Evolutionary conservation across 2,888 invertebrate genomes (phyloP), one percentile per base, ranked within the genome.

Genomic region (Clanis bilineata): DNA sequence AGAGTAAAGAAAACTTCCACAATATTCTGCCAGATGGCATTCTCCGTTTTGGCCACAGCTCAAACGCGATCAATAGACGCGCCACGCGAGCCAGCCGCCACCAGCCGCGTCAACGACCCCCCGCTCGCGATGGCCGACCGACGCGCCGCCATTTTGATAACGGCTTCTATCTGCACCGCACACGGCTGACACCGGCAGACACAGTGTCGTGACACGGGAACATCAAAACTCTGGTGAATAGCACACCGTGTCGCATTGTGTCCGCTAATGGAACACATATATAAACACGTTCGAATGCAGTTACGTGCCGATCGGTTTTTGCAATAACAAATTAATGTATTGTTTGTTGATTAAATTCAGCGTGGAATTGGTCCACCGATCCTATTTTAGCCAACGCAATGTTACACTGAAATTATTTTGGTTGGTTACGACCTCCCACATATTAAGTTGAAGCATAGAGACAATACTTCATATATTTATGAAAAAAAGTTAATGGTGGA

Each of bases 61-160:
- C 47, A 58, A 60, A 60, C 61, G 60, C 69, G 78, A 85, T 85
- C 84, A 72, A 86, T 86, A 80, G 66, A 65, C 64, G 63, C 72
- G 74, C 68, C 66, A 65, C 67, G 71, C 73, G 73, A 80, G 74
- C 73, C 80, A 75, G 76, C 73, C 71, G 68, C 89, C 79, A 74
- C 73, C 80, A 75, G 76, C 73, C 71, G 68, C 89, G 90, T 89
- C 90, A 90, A 88, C 90, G 90, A 90, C 89, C 90, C 79, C 80
- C 66, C 72, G 63, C 65, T 69, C 68, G 70, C 51, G 36, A 76
- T 74, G 78, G 75, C 77, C 68, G 80, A 66, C 74, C 78, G 74
- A 74, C 74, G 77, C 80, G 83, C 77, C 85, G 89, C 84, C 90
- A 91, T 91, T 86, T 91, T 89, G 88, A 85, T 88, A 88, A 88